phyloP scores from a whole-genome alignment of 2,888 invertebrate species.

The Diplolepis rosae region DNA sequence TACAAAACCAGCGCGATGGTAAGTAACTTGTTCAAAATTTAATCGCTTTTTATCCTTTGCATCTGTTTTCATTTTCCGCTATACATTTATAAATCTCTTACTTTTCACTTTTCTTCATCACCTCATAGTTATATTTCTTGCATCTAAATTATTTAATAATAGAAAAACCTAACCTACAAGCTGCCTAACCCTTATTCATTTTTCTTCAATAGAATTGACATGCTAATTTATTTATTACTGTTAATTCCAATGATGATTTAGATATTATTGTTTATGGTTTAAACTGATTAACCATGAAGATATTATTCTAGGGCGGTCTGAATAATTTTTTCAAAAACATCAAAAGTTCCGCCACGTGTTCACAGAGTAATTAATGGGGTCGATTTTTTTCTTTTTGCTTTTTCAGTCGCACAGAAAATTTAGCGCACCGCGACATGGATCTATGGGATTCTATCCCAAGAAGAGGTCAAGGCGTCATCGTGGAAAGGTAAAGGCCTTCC shows the following conservation, averaged over 20 bases:
- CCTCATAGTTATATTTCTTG: not conserved
- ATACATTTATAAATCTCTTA: not conserved
- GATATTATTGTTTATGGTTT: conserved; percentile 80
- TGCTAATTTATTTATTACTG: not conserved
- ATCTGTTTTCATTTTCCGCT: not conserved
- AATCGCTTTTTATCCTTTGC: not conserved
- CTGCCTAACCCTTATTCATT: not conserved
- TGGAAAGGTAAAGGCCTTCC: conserved; percentile 99
- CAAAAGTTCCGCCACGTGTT: conserved; percentile 1
- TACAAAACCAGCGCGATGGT: conserved; percentile 57
- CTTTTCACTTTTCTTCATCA: not conserved
- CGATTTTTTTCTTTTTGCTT: conserved; percentile 6
- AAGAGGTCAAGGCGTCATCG: conserved; percentile 97
- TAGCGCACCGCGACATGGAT: conserved; percentile 99
- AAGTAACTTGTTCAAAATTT: conserved; percentile 39
- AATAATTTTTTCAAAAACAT: conserved; percentile 59
- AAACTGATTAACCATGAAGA: conserved; percentile 81
- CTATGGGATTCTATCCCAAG: conserved; percentile 99
- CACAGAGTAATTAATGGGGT: conserved; percentile 10
- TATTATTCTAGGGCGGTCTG: conserved; percentile 85
- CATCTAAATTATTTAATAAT: not conserved
- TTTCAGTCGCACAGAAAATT: conserved; percentile 98
- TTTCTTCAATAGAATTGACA: not conserved
- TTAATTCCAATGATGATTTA: conserved; percentile 78
- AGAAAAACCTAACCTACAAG: not conserved